Evolutionary conservation across 2,888 invertebrate genomes (phyloP), one percentile per base, ranked within the genome.

Genomic region (Chouioia cunea): DNA sequence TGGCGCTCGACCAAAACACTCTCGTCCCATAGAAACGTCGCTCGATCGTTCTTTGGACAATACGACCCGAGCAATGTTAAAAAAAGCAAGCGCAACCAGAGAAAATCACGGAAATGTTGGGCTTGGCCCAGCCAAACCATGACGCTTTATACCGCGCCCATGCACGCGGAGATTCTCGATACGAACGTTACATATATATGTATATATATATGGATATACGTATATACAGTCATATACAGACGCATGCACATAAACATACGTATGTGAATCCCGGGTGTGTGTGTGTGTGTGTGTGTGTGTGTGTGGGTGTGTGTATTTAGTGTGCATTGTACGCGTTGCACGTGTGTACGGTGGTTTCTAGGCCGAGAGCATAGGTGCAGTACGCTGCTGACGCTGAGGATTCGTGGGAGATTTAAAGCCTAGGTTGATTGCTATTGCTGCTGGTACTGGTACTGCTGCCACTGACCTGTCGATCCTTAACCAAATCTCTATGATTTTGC

Each of bases 111-210:
- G 82, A 82, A 82, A 80, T 79, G 67, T 53, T 77, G 81, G 83
- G 84, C 80, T 81, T 77, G 85, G 84, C 85, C 78, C 77, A 81
- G 80, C 76, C 77, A 78, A 81, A 77, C 82, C 83, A 81, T 85
- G 83, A 84, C 83, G 81, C 36, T 12, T 36, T 10, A 6, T 36
- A 16, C 80, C 82, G 79, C 85, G 78, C 85, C 85, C 82, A 83
- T 79, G 20, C 18, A 57, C 65, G 65, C 54, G 59, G 62, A 73
- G 74, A 59, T 20, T 20, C 52, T 18, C 18, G 52, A 20, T 14
- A 52, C 20, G 16, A 8, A 52, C 22, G 50, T 16, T 27, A 18
- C 50, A 50, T n/a, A n/a, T n/a, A n/a, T n/a, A n/a, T n/a, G n/a
- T n/a, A n/a, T n/a, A n/a, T n/a, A n/a, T n/a, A n/a, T n/a, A n/a